Conservation (phyloP, 2,797 vertebrate genomes). For the Cirrhinus mrigala region DNA sequence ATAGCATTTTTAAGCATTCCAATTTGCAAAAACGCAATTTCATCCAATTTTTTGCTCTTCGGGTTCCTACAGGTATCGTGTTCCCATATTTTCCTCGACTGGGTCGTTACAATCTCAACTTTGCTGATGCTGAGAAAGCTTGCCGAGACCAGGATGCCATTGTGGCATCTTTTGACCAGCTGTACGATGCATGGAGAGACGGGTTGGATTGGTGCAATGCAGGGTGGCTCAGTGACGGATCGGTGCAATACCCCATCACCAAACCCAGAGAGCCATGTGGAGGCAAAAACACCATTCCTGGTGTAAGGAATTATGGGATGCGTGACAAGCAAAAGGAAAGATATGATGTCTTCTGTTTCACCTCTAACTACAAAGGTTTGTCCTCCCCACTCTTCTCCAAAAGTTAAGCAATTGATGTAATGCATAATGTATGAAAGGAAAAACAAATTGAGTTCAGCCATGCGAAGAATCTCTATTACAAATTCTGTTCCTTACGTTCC, state of each 20-base stretch:
- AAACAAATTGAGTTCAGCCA: neutral
- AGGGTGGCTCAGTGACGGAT: conserved; percentile 93
- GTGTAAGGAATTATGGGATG: conserved; percentile 91
- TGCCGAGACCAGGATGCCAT: conserved; percentile 89
- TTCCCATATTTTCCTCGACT: conserved; percentile 90
- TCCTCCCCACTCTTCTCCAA: neutral
- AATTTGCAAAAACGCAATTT: neutral
- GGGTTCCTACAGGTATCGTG: conserved; percentile 81
- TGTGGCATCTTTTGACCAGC: conserved; percentile 92
- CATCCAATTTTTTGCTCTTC: neutral
- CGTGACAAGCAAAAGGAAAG: conserved; percentile 92
- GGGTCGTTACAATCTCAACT: conserved; percentile 95
- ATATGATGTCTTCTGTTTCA: conserved; percentile 97
- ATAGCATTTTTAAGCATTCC: neutral
- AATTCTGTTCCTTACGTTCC: neutral
- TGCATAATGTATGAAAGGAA: neutral
- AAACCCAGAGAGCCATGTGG: conserved; percentile 92
- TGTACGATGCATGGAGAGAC: conserved; percentile 88
- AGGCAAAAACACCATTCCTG: conserved; percentile 88
- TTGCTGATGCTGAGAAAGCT: conserved; percentile 85
- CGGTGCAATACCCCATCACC: conserved; percentile 94
- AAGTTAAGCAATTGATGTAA: neutral
- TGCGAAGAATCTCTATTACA: neutral
- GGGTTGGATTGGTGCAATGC: conserved; percentile 98
- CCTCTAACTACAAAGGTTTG: conserved; percentile 92